phyloP scores from a whole-genome alignment of 2,113 vertebrate species.

The Oncorhynchus tshawytscha region DNA sequence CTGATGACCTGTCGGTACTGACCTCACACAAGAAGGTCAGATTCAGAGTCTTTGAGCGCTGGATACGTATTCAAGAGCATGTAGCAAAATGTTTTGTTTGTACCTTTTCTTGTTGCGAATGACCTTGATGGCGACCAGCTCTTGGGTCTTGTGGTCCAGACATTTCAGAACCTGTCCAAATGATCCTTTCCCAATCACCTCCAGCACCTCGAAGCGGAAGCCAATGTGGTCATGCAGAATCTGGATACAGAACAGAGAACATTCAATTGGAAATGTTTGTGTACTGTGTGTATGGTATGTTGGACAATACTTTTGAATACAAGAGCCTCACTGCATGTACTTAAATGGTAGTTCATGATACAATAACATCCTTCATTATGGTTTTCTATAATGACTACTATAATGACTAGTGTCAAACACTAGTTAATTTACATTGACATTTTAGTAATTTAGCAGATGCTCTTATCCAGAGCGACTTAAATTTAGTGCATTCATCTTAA shows the following conservation, averaged over 20 bases:
- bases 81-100: not conserved
- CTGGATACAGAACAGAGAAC: conserved; percentile 60
- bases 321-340: not conserved
- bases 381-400: not conserved
- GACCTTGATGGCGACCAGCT: conserved; percentile 91
- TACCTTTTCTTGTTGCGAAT: conserved; percentile 94
- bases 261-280: not conserved
- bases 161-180: conserved; percentile 95
- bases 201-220: conserved; percentile 90
- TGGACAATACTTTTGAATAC: not conserved
- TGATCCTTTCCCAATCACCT: conserved; percentile 92
- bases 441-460: no score
- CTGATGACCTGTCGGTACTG: no score
- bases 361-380: not conserved
- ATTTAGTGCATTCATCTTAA: no score
- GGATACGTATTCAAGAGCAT: not conserved
- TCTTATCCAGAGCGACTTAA: no score
- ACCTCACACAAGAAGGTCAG: not conserved
- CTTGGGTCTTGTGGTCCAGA: conserved; percentile 92
- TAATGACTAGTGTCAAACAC: no score
- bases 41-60: not conserved
- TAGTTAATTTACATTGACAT: no score
- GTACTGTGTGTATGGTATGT: not conserved
- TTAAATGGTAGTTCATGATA: not conserved
- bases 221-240: conserved; percentile 91